Conservation (phyloP, 1,140 invertebrate genomes). For the Spodoptera litura region DNA sequence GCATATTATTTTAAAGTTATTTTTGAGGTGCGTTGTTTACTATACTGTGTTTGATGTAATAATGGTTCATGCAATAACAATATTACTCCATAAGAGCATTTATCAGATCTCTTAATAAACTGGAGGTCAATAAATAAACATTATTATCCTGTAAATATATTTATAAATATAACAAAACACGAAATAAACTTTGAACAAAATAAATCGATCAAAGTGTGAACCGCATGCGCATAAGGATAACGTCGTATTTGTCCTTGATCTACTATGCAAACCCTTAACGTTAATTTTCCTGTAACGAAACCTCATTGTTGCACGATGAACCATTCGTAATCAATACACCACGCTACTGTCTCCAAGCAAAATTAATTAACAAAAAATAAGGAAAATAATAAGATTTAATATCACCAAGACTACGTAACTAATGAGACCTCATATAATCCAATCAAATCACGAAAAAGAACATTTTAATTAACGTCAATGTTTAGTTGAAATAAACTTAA, state of each 20-base stretch:
- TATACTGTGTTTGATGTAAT: too few relatives aligned
- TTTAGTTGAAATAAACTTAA: conserved; percentile 45
- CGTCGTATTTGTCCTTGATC: neutral
- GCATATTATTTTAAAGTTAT: too few relatives aligned
- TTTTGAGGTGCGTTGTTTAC: too few relatives aligned
- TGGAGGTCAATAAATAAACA: too few relatives aligned
- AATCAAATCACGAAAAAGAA: conserved; percentile 48
- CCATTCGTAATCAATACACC: neutral
- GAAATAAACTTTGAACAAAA: conserved; percentile 13
- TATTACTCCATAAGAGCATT: too few relatives aligned
- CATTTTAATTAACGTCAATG: conserved; percentile 44
- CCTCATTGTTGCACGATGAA: neutral
- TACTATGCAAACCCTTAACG: neutral
- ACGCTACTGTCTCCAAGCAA: neutral
- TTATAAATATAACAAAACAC: too few relatives aligned
- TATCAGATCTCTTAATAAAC: too few relatives aligned
- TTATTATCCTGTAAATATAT: too few relatives aligned
- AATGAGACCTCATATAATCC: conserved; percentile 48
- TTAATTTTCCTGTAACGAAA: neutral
- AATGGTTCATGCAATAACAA: too few relatives aligned
- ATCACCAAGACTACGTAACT: conserved; percentile 17
- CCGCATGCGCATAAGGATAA: conserved; percentile 18
- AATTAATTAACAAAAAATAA: neutral
- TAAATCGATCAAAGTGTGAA: conserved; percentile 1
- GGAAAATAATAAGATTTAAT: conserved; percentile 13